These are phyloP conservation scores for Nephila pilipes DNA, from an alignment of 1,140 invertebrate species.

Conservation along the genomic window DNA sequence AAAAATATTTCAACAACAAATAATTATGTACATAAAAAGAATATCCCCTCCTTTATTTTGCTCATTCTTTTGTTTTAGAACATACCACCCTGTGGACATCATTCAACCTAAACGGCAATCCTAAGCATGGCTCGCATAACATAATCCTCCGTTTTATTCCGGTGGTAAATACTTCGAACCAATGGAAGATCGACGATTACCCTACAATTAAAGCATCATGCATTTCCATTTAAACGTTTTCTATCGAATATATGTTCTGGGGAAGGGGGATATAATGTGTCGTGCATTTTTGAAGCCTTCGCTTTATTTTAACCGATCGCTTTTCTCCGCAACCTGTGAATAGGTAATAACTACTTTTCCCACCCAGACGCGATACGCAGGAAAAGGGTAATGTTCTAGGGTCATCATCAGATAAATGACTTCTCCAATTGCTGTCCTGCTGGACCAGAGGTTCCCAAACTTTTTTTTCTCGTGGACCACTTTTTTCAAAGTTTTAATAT, in stretches of 20 bases:
- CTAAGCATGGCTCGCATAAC: not conserved
- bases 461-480: no score
- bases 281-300: not conserved
- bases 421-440: conserved; percentile 53
- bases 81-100: no score
- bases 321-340: conserved; percentile 52
- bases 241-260: no score
- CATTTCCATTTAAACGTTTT: not conserved
- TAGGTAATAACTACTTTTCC: conserved; percentile 56
- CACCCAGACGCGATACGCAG: conserved; percentile 6
- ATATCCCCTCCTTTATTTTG: no score
- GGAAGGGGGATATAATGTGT: no score
- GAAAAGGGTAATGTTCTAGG: conserved; percentile 64
- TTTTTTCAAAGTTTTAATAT: no score
- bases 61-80: no score
- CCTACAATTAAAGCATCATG: conserved; percentile 6
- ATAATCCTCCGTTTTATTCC: not conserved
- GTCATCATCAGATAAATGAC: conserved; percentile 18
- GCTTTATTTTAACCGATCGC: conserved; percentile 5
- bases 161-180: not conserved
- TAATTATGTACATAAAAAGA: no score
- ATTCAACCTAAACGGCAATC: not conserved
- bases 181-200: not conserved
- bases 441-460: no score
- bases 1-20: no score